These are phyloP conservation scores for Planococcus citri DNA, from an alignment of 1,140 invertebrate species.

Conservation along the genomic window DNA sequence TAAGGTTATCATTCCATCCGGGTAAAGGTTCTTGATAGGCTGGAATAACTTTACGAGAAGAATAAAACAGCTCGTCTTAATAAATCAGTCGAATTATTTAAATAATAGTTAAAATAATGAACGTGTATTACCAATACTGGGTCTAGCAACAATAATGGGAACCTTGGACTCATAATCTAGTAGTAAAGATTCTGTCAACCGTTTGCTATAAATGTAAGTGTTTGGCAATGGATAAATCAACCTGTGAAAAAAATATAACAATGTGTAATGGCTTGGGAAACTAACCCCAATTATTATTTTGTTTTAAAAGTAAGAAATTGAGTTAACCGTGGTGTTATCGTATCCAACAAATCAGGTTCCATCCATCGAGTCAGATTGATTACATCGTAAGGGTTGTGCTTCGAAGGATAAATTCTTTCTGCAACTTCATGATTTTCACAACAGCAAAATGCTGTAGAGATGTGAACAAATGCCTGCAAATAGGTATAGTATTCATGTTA, in stretches of 20 bases:
- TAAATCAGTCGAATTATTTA: not conserved
- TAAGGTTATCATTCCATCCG: slow-evolving; percentile 89
- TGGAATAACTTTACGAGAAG: slow-evolving; percentile 44
- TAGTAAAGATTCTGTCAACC: slow-evolving; percentile 48
- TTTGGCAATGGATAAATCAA: slow-evolving; percentile 46
- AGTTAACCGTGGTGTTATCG: not conserved
- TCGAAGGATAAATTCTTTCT: slow-evolving; percentile 1
- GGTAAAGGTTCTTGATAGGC: slow-evolving; percentile 48
- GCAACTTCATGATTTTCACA: not conserved
- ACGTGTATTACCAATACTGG: not conserved
- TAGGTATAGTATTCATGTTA: too few species aligned
- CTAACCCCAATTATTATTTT: too few species aligned
- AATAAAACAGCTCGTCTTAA: not conserved
- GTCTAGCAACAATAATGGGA: not conserved
- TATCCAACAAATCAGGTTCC: not conserved
- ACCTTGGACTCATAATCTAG: slow-evolving; percentile 38
- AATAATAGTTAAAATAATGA: not conserved
- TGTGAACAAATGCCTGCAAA: slow-evolving; percentile 43
- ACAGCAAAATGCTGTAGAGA: slow-evolving; percentile 59
- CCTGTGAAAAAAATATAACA: slow-evolving; percentile 21
- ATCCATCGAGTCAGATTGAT: not conserved
- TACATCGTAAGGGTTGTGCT: not conserved
- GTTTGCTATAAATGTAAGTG: slow-evolving; percentile 57
- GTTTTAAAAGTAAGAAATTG: too few species aligned
- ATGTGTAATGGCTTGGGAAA: too few species aligned